Conservation (phyloP, 2,888 invertebrate species). For the Sarcophaga rosellei region DNA sequence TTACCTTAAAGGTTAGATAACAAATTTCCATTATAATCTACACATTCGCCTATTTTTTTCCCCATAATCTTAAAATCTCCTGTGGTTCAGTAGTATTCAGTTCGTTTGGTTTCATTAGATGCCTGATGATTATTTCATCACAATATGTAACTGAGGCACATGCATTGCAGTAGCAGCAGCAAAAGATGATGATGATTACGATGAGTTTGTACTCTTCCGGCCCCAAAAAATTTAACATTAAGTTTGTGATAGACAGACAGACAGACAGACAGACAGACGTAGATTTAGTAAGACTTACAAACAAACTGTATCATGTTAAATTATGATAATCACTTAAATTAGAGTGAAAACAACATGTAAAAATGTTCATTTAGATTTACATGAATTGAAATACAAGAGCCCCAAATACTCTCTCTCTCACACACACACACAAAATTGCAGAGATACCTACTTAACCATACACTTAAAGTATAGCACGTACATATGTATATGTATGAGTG, state of each 20-base stretch:
- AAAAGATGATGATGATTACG: neutral
- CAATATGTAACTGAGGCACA: neutral
- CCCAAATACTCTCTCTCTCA: neutral
- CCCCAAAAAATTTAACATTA: neutral
- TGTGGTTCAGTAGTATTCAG: conserved; percentile 23
- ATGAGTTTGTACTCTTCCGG: neutral
- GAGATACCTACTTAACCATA: neutral
- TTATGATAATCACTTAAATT: conserved; percentile 71
- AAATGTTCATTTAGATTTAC: conserved; percentile 53
- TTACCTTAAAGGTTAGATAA: conserved; percentile 65
- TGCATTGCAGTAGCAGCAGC: neutral
- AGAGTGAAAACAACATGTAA: conserved; percentile 69
- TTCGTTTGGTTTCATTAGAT: conserved; percentile 20
- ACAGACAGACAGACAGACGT: neutral
- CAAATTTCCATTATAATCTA: conserved; percentile 39
- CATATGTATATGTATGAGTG: conserved; percentile 3
- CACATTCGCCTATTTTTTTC: neutral
- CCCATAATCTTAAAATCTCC: neutral
- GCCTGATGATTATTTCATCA: conserved; percentile 53
- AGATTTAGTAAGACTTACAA: neutral
- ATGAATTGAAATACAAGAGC: conserved; percentile 17
- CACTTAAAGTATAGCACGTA: conserved; percentile 15
- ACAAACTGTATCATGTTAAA: conserved; percentile 65
- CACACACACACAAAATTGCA: neutral
- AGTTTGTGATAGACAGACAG: neutral